phyloP scores from a whole-genome alignment of 2,113 vertebrate genomes.

The Microcebus murinus region DNA sequence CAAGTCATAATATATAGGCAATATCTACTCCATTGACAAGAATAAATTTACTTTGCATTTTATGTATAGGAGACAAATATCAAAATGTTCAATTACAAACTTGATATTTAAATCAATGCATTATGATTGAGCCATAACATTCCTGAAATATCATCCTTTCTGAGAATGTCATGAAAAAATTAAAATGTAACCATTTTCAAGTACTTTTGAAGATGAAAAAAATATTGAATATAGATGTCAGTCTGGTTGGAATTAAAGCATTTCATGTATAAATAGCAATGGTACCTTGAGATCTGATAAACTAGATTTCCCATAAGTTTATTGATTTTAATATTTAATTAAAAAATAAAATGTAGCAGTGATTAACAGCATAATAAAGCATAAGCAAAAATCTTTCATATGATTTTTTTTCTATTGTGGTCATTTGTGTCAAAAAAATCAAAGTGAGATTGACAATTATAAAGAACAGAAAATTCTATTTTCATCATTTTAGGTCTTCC shows the following conservation, averaged over 20 bases:
- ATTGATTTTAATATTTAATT: constrained; percentile 45
- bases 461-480: constrained; percentile 36
- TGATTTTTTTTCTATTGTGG: constrained; percentile 6
- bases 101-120: neutral
- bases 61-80: neutral
- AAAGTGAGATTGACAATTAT: constrained; percentile 54
- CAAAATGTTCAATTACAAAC: neutral
- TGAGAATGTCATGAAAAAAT: neutral
- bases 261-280: constrained; percentile 24
- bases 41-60: neutral
- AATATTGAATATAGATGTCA: neutral
- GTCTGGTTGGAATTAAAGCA: neutral
- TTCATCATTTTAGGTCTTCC: neutral
- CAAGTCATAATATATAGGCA: neutral
- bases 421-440: constrained; percentile 57
- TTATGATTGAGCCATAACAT: neutral
- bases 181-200: neutral
- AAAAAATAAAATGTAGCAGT: neutral
- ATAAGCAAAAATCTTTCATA: neutral
- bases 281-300: constrained; percentile 50
- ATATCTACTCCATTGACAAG: neutral
- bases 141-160: neutral
- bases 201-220: neutral
- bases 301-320: constrained; percentile 50
- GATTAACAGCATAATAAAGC: constrained; percentile 65